phyloP scores from a whole-genome alignment of 2,113 vertebrate genomes.

The Cynoglossus semilaevis region DNA sequence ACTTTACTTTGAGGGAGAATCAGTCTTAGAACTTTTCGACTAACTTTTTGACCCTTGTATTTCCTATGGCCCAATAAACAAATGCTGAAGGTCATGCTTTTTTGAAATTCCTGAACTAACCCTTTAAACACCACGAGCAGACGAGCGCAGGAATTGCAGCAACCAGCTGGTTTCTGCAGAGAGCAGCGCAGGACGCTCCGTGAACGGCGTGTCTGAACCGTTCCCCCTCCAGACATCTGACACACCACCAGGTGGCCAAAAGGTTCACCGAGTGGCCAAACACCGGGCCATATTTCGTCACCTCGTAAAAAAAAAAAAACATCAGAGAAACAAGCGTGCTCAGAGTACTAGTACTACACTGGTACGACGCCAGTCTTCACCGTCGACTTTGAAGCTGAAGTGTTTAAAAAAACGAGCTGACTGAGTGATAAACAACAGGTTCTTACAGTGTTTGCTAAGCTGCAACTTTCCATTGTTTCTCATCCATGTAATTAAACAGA shows the following conservation, averaged over 20 bases:
- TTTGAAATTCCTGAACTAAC: no score
- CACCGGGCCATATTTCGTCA: constrained; percentile 22
- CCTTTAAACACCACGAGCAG: constrained; percentile 7
- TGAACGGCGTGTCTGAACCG: constrained; percentile 43
- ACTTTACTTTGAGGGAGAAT: no score
- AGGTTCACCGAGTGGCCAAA: constrained; percentile 40
- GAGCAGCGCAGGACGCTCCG: constrained; percentile 14
- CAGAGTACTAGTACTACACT: not conserved
- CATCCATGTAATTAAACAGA: constrained; percentile 21
- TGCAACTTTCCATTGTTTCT: constrained; percentile 15
- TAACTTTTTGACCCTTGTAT: no score
- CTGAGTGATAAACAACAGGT: no score
- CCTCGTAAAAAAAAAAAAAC: constrained; percentile 34
- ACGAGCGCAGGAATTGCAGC: constrained; percentile 31
- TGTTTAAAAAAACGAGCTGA: no score
- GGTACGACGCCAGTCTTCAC: not conserved
- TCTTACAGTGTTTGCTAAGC: constrained; percentile 25
- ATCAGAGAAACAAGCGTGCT: not conserved
- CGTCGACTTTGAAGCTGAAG: no score
- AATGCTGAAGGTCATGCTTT: no score
- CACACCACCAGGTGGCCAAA: constrained; percentile 40
- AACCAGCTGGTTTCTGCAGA: constrained; percentile 57
- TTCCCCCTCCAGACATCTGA: constrained; percentile 32
- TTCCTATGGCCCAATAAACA: no score
- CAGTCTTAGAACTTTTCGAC: no score